Evolutionary conservation across 2,113 vertebrate species (phyloP).

Genomic region (Lepisosteus oculatus): DNA sequence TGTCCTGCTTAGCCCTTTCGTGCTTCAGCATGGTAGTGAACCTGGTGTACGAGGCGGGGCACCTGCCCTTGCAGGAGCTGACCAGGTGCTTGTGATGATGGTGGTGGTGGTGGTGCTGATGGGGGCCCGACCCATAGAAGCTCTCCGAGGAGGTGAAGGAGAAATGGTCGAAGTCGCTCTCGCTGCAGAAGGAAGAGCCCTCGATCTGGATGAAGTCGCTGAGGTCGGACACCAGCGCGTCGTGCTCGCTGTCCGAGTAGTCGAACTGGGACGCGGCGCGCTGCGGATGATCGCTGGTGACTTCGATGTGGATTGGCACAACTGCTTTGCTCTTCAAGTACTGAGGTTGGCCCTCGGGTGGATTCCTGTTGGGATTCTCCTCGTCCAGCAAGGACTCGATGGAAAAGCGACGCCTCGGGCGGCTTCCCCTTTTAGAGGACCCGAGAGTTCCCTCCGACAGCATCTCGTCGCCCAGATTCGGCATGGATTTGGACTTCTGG

Average conservation of each 20-base stretch:
- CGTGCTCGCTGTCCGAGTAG: constrained; percentile 89
- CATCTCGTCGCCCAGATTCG: constrained; percentile 81
- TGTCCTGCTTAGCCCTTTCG: constrained; percentile 83
- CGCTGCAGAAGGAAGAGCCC: constrained; percentile 94
- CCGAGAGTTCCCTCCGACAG: constrained; percentile 74
- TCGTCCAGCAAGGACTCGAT: constrained; percentile 89
- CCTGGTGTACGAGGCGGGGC: constrained; percentile 91
- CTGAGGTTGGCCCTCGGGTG: constrained; percentile 55
- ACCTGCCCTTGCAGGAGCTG: constrained; percentile 91
- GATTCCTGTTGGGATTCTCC: constrained; percentile 64
- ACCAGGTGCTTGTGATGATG: constrained; percentile 88
- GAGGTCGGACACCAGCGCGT: constrained; percentile 82
- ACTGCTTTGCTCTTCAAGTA: constrained; percentile 67
- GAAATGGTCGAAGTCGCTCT: constrained; percentile 94
- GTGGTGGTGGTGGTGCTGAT: constrained; percentile 78
- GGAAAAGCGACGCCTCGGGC: constrained; percentile 83
- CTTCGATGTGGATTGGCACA: constrained; percentile 79
- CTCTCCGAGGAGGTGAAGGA: constrained; percentile 92
- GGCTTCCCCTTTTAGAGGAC: constrained; percentile 75
- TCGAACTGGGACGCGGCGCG: constrained; percentile 56
- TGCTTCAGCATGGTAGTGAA: constrained; percentile 96
- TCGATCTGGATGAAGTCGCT: constrained; percentile 90
- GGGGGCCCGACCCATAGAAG: constrained; percentile 78
- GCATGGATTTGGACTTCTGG: constrained; percentile 94
- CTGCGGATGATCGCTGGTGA: constrained; percentile 69